A percentile compares a stretch with the other conserved stretches of the same genome.
These are phyloP conservation scores for Callinectes sapidus DNA, from an alignment of 2,888 invertebrate genomes.

Conservation along the genomic window DNA sequence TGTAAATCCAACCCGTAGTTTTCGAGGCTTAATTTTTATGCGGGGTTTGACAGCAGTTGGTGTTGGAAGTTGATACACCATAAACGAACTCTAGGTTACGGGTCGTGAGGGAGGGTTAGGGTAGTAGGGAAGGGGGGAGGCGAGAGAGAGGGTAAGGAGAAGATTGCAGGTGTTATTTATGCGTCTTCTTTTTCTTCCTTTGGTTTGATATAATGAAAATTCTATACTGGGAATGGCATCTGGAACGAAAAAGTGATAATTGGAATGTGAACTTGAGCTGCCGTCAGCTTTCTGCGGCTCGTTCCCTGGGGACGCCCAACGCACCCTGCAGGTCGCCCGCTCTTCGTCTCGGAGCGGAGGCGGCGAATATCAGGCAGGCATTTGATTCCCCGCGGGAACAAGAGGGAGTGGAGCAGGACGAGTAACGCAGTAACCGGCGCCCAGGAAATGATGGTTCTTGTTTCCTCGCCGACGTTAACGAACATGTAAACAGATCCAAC, in stretches of 20 bases:
- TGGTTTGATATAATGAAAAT: constrained; percentile 21
- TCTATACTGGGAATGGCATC: constrained; percentile 16
- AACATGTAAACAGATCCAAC: constrained; percentile 52
- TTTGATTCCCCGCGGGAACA: constrained; percentile 46
- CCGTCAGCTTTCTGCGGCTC: constrained; percentile 23
- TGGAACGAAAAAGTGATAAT: constrained; percentile 34
- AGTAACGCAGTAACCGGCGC: neutral
- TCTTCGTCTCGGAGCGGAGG: constrained; percentile 24
- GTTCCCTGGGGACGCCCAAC: neutral
- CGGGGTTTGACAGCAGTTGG: neutral
- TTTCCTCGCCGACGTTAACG: constrained; percentile 52
- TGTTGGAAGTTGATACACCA: constrained; percentile 16
- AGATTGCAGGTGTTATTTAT: neutral
- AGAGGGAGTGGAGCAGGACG: constrained; percentile 23
- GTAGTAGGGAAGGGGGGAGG: neutral
- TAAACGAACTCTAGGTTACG: neutral
- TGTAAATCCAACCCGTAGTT: constrained; percentile 26
- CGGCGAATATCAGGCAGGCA: constrained; percentile 24
- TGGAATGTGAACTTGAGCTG: constrained; percentile 26
- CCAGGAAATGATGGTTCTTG: constrained; percentile 44
- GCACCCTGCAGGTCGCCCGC: neutral
- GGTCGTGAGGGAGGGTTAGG: neutral
- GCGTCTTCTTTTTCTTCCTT: neutral
- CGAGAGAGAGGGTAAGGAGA: neutral
- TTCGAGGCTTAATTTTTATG: constrained; percentile 15